Conservation (phyloP, 2,113 vertebrate species). For the Antigone vipio region DNA sequence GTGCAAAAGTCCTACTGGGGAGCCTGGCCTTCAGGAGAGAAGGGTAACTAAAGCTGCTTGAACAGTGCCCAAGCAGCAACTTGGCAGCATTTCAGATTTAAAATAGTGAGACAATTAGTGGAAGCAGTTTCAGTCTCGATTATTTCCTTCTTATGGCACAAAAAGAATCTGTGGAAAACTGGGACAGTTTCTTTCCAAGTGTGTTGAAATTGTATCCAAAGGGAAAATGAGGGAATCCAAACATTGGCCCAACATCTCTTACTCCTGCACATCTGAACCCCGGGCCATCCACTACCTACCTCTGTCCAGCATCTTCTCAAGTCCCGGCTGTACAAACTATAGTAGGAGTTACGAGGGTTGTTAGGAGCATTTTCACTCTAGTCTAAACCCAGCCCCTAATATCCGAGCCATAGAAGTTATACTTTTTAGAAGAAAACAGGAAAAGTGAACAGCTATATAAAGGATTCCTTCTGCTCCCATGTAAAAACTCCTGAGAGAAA, state of each 20-base stretch:
- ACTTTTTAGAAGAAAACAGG: neutral
- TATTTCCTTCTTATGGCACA: conserved; percentile 26
- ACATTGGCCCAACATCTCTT: neutral
- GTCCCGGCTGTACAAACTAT: neutral
- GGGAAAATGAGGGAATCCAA: neutral
- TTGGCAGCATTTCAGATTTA: conserved; percentile 11
- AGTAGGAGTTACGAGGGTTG: neutral
- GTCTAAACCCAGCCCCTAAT: neutral
- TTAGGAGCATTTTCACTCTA: neutral
- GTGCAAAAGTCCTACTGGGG: neutral
- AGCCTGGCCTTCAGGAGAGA: neutral
- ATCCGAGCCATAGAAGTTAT: neutral
- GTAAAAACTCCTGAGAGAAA: neutral
- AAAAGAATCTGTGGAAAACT: neutral
- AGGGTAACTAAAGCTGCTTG: neutral
- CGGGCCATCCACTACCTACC: neutral
- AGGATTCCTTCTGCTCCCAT: neutral
- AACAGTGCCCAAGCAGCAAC: neutral
- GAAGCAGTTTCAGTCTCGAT: conserved; percentile 19
- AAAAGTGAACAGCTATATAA: neutral
- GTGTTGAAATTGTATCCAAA: neutral
- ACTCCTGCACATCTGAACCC: neutral
- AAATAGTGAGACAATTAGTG: neutral
- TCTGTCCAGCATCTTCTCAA: neutral
- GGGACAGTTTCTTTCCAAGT: neutral